Evolutionary conservation across 2,113 vertebrate genomes (phyloP), one percentile per base, ranked within the genome.

Genomic region (Chitala chitala): DNA sequence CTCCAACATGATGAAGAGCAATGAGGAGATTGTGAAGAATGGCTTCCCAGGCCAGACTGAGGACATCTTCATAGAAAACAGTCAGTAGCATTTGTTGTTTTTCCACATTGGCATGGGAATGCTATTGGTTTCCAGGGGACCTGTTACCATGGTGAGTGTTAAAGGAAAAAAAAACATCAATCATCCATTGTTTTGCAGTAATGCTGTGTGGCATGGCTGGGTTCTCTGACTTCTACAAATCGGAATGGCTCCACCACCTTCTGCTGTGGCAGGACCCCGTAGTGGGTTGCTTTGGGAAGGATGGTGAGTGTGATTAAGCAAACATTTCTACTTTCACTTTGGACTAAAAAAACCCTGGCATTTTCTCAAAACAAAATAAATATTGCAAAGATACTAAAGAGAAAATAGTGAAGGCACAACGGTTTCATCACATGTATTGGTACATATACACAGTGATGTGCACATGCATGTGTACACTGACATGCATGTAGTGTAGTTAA

Each of bases 1-100:
- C 54, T 90, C 93, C 80, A 94, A 93, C 85, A 94, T 94, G 93
- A 92, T 93, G 91, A 89, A 89, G 75, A 76, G 88, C 84, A 94
- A 94, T 84, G 77, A 72, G 78, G 86, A 90, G 73, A 86, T 87
- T 0, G 77, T 90, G 72, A 78, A 22, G 6, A 76, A 83, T 0
- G 75, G 84, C 1, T 86, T 91, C 0, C 78, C 80, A 0, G 80
- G 82, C 1, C 86, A 86, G 2, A 87, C 76, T 5, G 83, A 75
- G 3, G 93, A 94, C 79, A 84, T 94, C 86, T 94, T 94, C 84
- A 89, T 91, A 2, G 93, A 94, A 76, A 92, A 92, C 84, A 91
- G 91, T 92, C 36, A 84, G 88, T 81, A 26, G 9, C 1, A 4
- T 3, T 56, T 64, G 48, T n/a, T 68, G 4, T 44, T 72, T 22